Conservation (phyloP, 2,113 vertebrate species). For the Solenodon paradoxus region DNA sequence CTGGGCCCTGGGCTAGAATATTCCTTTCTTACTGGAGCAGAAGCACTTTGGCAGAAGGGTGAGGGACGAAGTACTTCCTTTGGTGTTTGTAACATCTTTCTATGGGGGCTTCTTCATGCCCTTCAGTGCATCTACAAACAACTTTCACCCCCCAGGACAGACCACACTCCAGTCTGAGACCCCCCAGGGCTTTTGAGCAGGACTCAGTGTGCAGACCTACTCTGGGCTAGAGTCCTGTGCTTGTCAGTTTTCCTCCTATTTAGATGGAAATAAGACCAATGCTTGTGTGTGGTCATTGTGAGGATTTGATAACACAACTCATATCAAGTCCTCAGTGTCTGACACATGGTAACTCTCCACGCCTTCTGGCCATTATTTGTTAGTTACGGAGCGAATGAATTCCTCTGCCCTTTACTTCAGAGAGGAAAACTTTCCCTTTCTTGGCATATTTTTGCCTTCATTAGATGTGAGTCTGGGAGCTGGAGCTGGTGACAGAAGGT, state of each 20-base stretch:
- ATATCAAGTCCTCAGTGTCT: not conserved
- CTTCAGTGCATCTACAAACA: not conserved
- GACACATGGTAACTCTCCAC: not conserved
- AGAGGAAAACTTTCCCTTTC: not conserved
- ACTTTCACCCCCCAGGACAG: not conserved
- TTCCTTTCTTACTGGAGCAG: too few relatives aligned
- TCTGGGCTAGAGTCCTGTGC: not conserved
- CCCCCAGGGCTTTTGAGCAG: not conserved
- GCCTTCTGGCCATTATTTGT: not conserved
- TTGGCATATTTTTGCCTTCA: not conserved
- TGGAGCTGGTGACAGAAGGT: not conserved
- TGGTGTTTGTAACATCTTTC: not conserved
- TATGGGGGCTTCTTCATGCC: not conserved
- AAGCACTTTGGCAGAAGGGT: not conserved
- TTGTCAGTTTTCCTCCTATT: not conserved
- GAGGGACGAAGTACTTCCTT: not conserved
- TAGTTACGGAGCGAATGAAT: not conserved
- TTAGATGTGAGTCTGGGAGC: not conserved
- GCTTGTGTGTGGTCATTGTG: not conserved
- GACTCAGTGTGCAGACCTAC: not conserved
- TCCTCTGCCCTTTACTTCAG: not conserved
- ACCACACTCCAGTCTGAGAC: too few relatives aligned
- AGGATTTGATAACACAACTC: not conserved
- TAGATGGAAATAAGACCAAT: not conserved
- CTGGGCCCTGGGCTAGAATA: too few relatives aligned